Conservation (phyloP, 2,113 vertebrate genomes). For the Carassius auratus region DNA sequence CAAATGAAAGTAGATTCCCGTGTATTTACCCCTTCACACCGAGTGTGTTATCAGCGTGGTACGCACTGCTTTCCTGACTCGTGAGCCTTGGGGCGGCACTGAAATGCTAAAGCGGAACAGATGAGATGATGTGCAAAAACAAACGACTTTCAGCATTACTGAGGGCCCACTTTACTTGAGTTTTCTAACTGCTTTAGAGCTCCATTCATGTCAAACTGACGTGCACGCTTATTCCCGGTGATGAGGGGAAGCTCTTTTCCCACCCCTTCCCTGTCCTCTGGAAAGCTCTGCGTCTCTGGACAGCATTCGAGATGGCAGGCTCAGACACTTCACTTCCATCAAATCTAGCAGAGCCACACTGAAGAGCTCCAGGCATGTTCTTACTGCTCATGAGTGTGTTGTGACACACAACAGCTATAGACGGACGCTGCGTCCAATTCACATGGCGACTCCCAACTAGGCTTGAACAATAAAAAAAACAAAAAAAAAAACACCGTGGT, state of each 20-base stretch:
- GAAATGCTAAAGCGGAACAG: constrained; percentile 20
- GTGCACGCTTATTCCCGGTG: constrained; percentile 42
- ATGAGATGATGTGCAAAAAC: constrained; percentile 19
- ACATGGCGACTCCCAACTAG: constrained; percentile 12
- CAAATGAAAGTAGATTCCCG: neutral
- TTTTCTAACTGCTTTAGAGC: constrained; percentile 28
- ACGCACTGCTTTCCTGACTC: neutral
- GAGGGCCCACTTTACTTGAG: constrained; percentile 18
- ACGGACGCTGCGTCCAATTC: neutral
- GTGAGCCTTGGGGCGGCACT: neutral
- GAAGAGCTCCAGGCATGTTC: constrained; percentile 25
- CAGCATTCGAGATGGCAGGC: constrained; percentile 18
- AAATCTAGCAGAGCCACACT: constrained; percentile 6
- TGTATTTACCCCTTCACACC: neutral
- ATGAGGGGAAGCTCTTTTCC: constrained; percentile 34
- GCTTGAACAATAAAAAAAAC: neutral
- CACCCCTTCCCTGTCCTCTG: neutral
- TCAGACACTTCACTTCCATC: constrained; percentile 35
- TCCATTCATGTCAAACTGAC: constrained; percentile 29
- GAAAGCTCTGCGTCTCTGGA: constrained; percentile 21
- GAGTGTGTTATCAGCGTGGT: neutral
- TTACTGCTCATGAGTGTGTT: constrained; percentile 5
- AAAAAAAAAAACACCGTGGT: neutral
- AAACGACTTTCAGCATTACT: constrained; percentile 45
- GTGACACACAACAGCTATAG: constrained; percentile 40